Evolutionary conservation across 1,140 invertebrate genomes (phyloP), one percentile per base, ranked within the genome.

Genomic region (Drosophila ambigua): DNA sequence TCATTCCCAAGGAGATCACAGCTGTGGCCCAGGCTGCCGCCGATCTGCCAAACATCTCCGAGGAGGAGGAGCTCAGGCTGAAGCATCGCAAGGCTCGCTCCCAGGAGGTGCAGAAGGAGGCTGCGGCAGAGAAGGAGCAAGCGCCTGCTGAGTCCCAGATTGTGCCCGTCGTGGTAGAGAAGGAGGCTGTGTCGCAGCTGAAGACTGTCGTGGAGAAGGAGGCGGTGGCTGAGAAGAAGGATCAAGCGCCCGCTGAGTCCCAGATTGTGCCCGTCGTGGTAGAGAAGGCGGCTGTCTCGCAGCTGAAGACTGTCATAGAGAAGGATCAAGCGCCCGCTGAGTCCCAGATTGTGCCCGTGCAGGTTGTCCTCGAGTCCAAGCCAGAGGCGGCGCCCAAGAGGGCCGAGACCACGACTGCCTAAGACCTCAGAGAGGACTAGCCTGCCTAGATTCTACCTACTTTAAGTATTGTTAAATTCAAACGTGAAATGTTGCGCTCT

Each of bases 1-100:
- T 94, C 72, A 92, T 95, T 55, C 93, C 93, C 8, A 45, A 23
- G 90, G 89, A 83, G 60, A 91, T 91, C 39, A 64, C 77, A 6
- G 55, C 39, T 0, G 20, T 76, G 41, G 90, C 90, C 45, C 67
- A 75, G 66, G 74, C 84, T 5, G 90, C 90, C 9, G 80, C 73
- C 13, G 74, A 77, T 50, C 50, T 90, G 55, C 88, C 88, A 28
- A 61, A 71, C 16, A 41, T 35, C n/a, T 48, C 48, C 51, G 64
- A 80, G 9, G 81, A 85, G 46, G 55, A 85, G 41, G 74, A 90
- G 41, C 52, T 58, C 9, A 58, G 44, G 3, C 49, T 57, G 8
- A 77, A 45, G 44, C 58, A 57, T 20, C 89, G 89, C 57, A 58
- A 59, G 13, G 74, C 71, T 2, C 89, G 81, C 2, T 82, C 89